Evolutionary conservation across 2,113 vertebrate species (phyloP), one percentile per base, ranked within the genome.

Genomic region (Rana temporaria): DNA sequence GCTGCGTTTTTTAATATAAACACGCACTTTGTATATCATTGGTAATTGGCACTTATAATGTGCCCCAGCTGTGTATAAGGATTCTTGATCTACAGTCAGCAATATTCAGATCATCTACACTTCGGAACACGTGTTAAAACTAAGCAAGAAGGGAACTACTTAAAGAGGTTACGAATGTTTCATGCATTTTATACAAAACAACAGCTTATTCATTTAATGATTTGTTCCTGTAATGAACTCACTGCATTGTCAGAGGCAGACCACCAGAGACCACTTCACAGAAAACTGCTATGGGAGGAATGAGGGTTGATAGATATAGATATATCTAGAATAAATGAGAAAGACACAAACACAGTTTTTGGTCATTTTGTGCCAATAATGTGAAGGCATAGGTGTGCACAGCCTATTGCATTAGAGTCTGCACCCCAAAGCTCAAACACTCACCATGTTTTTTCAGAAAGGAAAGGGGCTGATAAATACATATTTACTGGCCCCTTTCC

Each of bases 1-100:
- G 56, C 56, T 62, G 56, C 42, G 38, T 62, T 75, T 53, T 57
- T 75, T 75, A 75, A 38, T 75, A 24, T 75, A 62, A 75, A 42
- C 57, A 24, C 3, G 72, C 72, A 75, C 72, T 52, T 78, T 78
- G 59, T 65, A 63, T 65, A 57, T 79, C 18, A 79, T 57, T 57
- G 64, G 77, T 67, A 78, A 78, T 32, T 56, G 42, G 42, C 19
- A 67, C 19, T 11, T 42, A 17, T 68, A 79, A 79, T 68, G 26
- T 6, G 18, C 52, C 57, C 30, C 77, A 79, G 64, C 64, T 79
- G 77, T 30, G 26, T 66, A 30, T 34, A 52, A 77, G 59, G 16
- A 65, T 68, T 67, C 26, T 56, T n/a, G 22, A 67, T 17, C 48
- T 57, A 38, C 22, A 38, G 53, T 79, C 63, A 79, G 63, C 48